phyloP scores from a whole-genome alignment of 1,140 invertebrate species.

The Drosophila melanica region DNA sequence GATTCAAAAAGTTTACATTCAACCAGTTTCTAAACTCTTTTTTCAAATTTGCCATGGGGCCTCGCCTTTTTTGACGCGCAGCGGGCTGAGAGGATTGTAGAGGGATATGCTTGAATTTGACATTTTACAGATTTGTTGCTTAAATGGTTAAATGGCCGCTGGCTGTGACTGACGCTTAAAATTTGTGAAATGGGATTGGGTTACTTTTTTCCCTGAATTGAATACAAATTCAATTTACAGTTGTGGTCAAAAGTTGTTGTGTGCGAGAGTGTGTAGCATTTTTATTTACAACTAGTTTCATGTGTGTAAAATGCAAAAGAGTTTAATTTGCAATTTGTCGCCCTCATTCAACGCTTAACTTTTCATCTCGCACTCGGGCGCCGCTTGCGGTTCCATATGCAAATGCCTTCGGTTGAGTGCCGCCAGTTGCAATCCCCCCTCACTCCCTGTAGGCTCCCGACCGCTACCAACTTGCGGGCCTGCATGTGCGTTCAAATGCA shows the following conservation, averaged over 20 bases:
- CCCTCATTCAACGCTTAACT: conserved; percentile 81
- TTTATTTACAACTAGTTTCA: conserved; percentile 79
- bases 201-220: conserved; percentile 46
- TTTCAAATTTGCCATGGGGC: conserved; percentile 24
- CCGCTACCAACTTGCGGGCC: conserved; percentile 18
- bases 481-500: conserved; percentile 73
- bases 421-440: neutral
- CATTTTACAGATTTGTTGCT: conserved; percentile 52
- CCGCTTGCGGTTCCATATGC: conserved; percentile 74
- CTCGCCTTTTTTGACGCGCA: neutral
- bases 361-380: conserved; percentile 57
- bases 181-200: conserved; percentile 5
- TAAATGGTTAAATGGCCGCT: conserved; percentile 55
- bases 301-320: conserved; percentile 75
- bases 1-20: conserved; percentile 57
- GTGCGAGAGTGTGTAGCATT: conserved; percentile 41
- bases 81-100: neutral
- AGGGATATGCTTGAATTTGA: conserved; percentile 25
- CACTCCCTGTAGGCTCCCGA: neutral
- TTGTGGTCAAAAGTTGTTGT: conserved; percentile 58
- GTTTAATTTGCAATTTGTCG: conserved; percentile 83
- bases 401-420: conserved; percentile 61
- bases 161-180: conserved; percentile 17
- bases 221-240: conserved; percentile 75
- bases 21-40: conserved; percentile 64